phyloP scores from a whole-genome alignment of 1,140 invertebrate species.

The Megathymus violae region DNA sequence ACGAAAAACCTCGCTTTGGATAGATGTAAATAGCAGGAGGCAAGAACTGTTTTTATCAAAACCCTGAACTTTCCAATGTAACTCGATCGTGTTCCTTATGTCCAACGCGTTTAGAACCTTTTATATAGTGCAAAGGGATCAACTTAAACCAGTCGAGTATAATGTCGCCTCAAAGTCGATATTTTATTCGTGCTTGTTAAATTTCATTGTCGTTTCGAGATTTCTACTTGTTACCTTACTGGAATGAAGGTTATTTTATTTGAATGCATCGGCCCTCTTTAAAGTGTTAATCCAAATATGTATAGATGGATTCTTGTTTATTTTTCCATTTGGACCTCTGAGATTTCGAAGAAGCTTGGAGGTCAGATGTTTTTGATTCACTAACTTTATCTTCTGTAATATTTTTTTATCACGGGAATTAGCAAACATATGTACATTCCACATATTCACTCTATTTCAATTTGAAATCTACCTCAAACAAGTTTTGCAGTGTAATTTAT shows the following conservation, averaged over 20 bases:
- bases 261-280: conserved; percentile 46
- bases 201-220: conserved; percentile 66
- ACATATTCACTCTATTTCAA: too few species aligned
- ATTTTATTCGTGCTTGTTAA: conserved; percentile 76
- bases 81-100: conserved; percentile 28
- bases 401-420: conserved; percentile 8
- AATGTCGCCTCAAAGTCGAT: conserved; percentile 58
- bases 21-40: conserved; percentile 55
- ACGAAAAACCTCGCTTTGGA: conserved; percentile 62
- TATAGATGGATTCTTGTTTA: conserved; percentile 34
- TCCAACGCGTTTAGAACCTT: neutral
- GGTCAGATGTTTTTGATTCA: conserved; percentile 30
- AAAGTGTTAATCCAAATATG: conserved; percentile 50
- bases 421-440: neutral
- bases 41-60: conserved; percentile 40
- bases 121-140: conserved; percentile 24
- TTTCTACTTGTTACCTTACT: conserved; percentile 64
- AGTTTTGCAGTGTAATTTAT: too few species aligned
- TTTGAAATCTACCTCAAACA: too few species aligned
- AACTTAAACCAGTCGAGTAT: conserved; percentile 36
- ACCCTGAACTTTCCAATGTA: neutral
- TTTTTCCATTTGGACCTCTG: conserved; percentile 19
- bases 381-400: conserved; percentile 13
- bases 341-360: conserved; percentile 4
- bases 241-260: conserved; percentile 62